Percentiles rank a stretch among this genome's conserved stretches.
phyloP scores from a whole-genome alignment of 2,888 invertebrate species.

The Carterocephalus palaemon region DNA sequence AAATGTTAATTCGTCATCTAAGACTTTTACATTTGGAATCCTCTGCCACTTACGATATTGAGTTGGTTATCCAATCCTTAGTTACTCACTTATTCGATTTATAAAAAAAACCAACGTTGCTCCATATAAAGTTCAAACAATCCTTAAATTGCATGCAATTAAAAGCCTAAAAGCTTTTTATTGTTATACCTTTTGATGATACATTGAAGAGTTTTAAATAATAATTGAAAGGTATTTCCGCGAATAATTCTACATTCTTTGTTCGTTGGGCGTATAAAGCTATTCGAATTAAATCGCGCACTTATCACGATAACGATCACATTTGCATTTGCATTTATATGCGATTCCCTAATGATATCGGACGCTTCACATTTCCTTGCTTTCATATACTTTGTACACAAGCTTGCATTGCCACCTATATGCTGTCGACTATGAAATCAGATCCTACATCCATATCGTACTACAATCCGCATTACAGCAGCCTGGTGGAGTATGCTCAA shows the following conservation, averaged over 20 bases:
- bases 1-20: no score
- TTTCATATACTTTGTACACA: no score
- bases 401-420: no score
- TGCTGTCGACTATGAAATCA: no score
- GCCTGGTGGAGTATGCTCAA: no score
- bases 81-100: no score
- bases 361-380: no score
- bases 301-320: slow-evolving; percentile 1
- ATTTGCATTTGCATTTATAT: slow-evolving; percentile 16
- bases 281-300: slow-evolving; percentile 1
- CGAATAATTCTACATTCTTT: slow-evolving; percentile 2
- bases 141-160: not conserved
- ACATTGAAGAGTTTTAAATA: slow-evolving; percentile 9
- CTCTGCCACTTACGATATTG: no score
- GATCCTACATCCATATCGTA: no score
- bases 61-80: no score
- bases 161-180: slow-evolving; percentile 17
- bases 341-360: slow-evolving; percentile 7
- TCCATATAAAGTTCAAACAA: not conserved
- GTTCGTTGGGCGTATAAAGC: not conserved
- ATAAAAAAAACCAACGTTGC: not conserved
- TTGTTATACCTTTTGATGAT: slow-evolving; percentile 10
- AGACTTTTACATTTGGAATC: no score
- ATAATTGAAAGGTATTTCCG: slow-evolving; percentile 5
- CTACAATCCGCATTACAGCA: no score